phyloP scores from a whole-genome alignment of 1,140 invertebrate species.

The Aphaenogaster ashmeadi region DNA sequence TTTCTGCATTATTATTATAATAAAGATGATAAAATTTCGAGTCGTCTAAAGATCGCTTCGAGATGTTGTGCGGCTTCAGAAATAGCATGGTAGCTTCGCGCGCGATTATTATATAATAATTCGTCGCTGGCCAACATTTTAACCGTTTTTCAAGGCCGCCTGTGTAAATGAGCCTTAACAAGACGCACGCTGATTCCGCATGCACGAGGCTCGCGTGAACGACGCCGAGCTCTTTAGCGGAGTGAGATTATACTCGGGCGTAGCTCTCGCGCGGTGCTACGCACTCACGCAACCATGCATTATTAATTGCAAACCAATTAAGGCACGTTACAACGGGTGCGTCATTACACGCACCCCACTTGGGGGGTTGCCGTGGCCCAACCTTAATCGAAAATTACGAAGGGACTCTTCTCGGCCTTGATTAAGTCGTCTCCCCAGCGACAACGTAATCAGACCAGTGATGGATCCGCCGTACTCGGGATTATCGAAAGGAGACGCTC shows the following conservation, averaged over 20 bases:
- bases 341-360: constrained; percentile 44
- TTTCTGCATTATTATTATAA: not conserved
- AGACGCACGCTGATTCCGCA: constrained; percentile 63
- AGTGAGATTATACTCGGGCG: constrained; percentile 21
- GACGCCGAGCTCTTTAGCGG: constrained; percentile 14
- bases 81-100: constrained; percentile 15
- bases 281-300: constrained; percentile 60
- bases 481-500: not conserved
- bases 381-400: constrained; percentile 57
- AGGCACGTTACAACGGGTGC: constrained; percentile 61
- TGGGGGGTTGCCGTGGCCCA: not conserved
- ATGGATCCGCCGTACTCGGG: not conserved
- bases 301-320: constrained; percentile 75
- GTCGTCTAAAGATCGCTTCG: not conserved
- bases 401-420: not conserved
- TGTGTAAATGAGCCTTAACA: constrained; percentile 70
- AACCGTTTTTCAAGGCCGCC: constrained; percentile 67
- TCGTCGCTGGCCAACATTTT: constrained; percentile 64
- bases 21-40: not conserved
- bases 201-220: constrained; percentile 52
- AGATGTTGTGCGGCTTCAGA: not conserved
- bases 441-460: constrained; percentile 30
- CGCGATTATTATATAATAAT: constrained; percentile 19
- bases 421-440: constrained; percentile 59
- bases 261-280: constrained; percentile 7